A percentile compares a stretch with the other conserved stretches of the same genome.
These are phyloP conservation scores for Heterochromis multidens DNA, from an alignment of 2,113 vertebrate species.

Conservation along the genomic window DNA sequence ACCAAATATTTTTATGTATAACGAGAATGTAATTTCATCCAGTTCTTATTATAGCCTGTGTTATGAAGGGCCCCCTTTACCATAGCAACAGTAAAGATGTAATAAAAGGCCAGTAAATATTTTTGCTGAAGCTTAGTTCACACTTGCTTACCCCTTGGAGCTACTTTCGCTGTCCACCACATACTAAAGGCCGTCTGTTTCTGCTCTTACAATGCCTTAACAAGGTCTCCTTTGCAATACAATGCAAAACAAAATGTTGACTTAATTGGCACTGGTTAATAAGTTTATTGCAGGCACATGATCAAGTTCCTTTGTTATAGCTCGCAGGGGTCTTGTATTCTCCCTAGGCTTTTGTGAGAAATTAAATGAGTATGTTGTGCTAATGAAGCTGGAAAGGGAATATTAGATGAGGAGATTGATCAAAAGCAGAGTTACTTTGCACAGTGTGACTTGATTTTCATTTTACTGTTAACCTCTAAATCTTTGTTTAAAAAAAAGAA, in stretches of 20 bases:
- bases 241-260: constrained; percentile 44
- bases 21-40: not conserved
- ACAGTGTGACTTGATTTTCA: constrained; percentile 17
- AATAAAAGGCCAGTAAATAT: not conserved
- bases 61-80: not conserved
- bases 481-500: not conserved
- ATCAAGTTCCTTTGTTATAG: constrained; percentile 41
- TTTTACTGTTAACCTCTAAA: constrained; percentile 18
- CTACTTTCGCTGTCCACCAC: not conserved
- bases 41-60: not conserved
- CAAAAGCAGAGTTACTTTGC: constrained; percentile 32
- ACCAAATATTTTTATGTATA: not conserved
- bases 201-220: constrained; percentile 3
- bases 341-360: constrained; percentile 38
- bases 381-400: constrained; percentile 56
- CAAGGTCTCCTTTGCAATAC: constrained; percentile 47
- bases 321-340: constrained; percentile 38
- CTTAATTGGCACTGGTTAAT: constrained; percentile 62
- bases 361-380: constrained; percentile 36
- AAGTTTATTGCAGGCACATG: constrained; percentile 61
- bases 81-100: constrained; percentile 8
- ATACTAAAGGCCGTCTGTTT: constrained; percentile 2
- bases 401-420: constrained; percentile 39
- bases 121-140: not conserved
- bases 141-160: constrained; percentile 4